Conservation (phyloP, 2,113 vertebrate genomes). For the Cinclus cinclus region DNA sequence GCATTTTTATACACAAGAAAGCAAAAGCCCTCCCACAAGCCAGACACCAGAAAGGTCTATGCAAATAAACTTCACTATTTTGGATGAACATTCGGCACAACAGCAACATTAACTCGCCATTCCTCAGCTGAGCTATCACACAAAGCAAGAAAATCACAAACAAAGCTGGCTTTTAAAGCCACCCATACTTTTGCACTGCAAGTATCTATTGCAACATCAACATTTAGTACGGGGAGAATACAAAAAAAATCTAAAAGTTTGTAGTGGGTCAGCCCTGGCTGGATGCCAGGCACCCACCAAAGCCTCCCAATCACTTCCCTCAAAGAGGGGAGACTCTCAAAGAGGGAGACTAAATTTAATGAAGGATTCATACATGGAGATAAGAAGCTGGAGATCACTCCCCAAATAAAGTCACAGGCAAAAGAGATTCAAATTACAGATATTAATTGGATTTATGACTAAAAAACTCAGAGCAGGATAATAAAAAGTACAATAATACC, state of each 20-base stretch:
- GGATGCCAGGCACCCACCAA: not conserved
- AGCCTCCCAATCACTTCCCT: not conserved
- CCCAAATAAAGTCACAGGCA: not conserved
- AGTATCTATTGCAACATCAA: not conserved
- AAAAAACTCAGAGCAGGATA: not conserved
- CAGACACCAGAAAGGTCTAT: not conserved
- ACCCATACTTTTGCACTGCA: not conserved
- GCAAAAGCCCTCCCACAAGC: not conserved
- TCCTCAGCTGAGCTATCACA: not conserved
- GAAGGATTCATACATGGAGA: fast-evolving
- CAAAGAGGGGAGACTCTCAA: not conserved
- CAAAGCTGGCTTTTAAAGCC: not conserved
- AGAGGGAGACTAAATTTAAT: not conserved
- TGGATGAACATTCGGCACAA: not conserved
- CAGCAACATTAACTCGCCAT: fast-evolving
- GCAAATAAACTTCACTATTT: not conserved
- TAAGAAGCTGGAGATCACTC: not conserved
- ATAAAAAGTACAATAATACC: not conserved
- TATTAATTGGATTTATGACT: not conserved
- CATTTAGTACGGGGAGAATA: not conserved
- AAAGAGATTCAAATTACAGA: not conserved
- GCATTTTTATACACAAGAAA: not conserved
- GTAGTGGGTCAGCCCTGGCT: not conserved
- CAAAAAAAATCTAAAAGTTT: not conserved
- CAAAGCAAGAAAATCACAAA: not conserved